Percentiles rank a stretch among this genome's conserved stretches.
These are phyloP conservation scores for Etheostoma nigrum DNA, from an alignment of 2,797 vertebrate genomes.

Conservation along the genomic window DNA sequence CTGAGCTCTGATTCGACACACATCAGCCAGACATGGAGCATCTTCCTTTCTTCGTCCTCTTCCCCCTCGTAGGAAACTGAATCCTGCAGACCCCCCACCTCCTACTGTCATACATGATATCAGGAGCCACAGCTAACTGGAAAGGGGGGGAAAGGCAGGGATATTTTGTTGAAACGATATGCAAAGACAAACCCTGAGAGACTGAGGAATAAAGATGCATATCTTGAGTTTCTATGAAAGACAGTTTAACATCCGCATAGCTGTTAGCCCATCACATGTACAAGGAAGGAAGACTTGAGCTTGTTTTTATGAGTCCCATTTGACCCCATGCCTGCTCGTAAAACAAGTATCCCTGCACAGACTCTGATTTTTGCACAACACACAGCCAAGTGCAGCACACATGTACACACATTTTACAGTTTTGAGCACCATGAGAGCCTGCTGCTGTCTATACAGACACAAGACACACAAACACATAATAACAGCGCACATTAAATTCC, in stretches of 20 bases:
- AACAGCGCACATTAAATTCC: constrained; percentile 52
- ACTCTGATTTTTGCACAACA: constrained; percentile 35
- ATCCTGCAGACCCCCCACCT: constrained; percentile 43
- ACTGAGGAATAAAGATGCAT: constrained; percentile 39
- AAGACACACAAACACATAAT: constrained; percentile 40
- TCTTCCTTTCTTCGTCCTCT: constrained; percentile 31
- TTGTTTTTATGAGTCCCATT: constrained; percentile 70
- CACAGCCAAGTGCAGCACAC: constrained; percentile 25
- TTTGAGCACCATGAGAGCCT: constrained; percentile 14
- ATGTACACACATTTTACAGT: constrained; percentile 13
- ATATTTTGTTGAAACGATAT: constrained; percentile 26
- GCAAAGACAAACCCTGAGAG: constrained; percentile 23
- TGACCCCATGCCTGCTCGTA: constrained; percentile 62
- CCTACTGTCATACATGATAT: constrained; percentile 41
- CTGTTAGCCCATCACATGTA: constrained; percentile 77
- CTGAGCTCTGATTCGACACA: constrained; percentile 42
- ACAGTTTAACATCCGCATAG: constrained; percentile 70
- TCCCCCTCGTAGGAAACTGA: constrained; percentile 47
- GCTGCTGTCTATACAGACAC: constrained; percentile 26
- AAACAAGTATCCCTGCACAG: constrained; percentile 55
- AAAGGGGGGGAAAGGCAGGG: neutral
- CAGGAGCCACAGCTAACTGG: constrained; percentile 29
- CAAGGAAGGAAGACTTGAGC: constrained; percentile 68
- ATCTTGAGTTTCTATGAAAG: constrained; percentile 46
- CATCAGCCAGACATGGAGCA: constrained; percentile 29